Base-by-base conservation (phyloP, 2,888 invertebrate species). In the Lottia scabra region DNA sequence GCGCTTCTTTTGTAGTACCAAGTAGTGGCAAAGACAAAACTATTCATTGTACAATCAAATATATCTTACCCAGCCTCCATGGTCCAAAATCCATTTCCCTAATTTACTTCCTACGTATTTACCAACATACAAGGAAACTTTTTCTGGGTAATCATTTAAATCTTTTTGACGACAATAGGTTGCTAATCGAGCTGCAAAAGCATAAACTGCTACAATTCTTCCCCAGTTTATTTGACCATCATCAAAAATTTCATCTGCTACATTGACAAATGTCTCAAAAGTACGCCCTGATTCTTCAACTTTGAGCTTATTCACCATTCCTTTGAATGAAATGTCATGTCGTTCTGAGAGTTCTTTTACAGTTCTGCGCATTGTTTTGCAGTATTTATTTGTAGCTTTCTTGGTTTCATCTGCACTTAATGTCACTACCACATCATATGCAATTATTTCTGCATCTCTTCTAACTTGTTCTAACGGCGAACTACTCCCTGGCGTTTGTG, bases 141-240 rank as follows among this genome's bases (percentile, higher is more conserved):
- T 84, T 30, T 76, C 71, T 45, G 77, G 69, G 48, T 70, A 64
- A 23, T 72, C 63, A 45, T 27, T 46, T 65, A 38, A 27, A 48
- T 69, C 64, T n/a, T 74, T 71, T 13, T 46, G 38, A 15, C 38
- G 30, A 67, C 84, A 81, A 75, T 84, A 82, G 46, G 79, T 77
- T 1, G 85, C 83, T 26, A 88, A 70, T 67, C 85, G 76, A 6
- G 83, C 82, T 62, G 86, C 87, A 81, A 88, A 88, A 15, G 87
- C 85, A 77, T 86, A 87, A 23, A 88, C 84, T 62, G 87, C 85
- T 38, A 88, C 87, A 27, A 88, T 83, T 69, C 88, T 79, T 38
- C 88, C 88, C 88, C 88, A 88, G 74, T 88, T 88, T 62, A 85
- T 84, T 67, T 85, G 83, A 45, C 85, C 85, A 78, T 88, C 88